Base-by-base conservation (phyloP, 92 coral and sea anemone genomes). In the Palythoa heliodiscus region DNA sequence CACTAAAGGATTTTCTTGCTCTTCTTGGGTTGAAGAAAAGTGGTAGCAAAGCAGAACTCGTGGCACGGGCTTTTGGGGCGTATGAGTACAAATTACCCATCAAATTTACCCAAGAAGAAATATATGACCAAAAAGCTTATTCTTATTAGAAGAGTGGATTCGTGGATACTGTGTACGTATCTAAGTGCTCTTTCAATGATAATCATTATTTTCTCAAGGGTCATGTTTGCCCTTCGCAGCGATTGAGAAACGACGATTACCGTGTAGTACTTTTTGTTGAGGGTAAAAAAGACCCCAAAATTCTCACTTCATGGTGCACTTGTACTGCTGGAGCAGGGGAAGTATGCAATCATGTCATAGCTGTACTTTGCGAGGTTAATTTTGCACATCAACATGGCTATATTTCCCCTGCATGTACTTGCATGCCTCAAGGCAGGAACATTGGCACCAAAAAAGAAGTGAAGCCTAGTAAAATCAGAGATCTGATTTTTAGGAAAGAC, bases 291-390 rank as follows among this genome's bases (percentile, higher is more conserved):
- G 88, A 89, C n/a, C 39, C 37, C 58, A 92, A 57, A 53, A 81
- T 92, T 22, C 72, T 92, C 13, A 92, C 90, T 48, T 92, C 91
- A 40, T 92, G 93, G 93, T 92, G 95, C 47, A 89, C 93, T 12
- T 92, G 92, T 47, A 89, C 79, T 23, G 93, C 93, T 76, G 93
- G 93, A 16, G 85, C 90, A 53, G 88, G 8, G 91, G 88, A 63
- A 17, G 95, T 68, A 2, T 92, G 95, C 61, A 92, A 89, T 71
- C 92, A 88, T 85, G 89, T 87, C 16, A 77, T 83, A 22, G 88
- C 90, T 50, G 63, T 89, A 15, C 74, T 90, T 29, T 87, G 87
- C 79, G 83, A 88, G 79, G 88, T 87, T 1, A 90, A 91, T 35
- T 91, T 48, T 91, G 93, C 89, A 29, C 82, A 52, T 50, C 75